Evolutionary conservation across 2,888 invertebrate genomes (phyloP).

Genomic region (Sminthurides aquaticus): DNA sequence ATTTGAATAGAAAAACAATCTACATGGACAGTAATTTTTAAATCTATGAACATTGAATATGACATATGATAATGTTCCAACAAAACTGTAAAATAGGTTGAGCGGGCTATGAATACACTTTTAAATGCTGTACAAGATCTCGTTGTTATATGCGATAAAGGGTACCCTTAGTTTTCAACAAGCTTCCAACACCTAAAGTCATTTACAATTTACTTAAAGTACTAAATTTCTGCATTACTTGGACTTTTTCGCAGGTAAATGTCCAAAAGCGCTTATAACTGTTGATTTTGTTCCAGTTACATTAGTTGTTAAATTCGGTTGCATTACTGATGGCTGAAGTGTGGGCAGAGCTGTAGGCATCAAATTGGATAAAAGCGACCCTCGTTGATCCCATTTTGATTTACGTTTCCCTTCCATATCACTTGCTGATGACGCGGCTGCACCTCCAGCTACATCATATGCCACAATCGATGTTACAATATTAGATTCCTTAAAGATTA

Average conservation of each 20-base stretch:
- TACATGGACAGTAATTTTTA: no score
- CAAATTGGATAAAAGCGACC: conserved; percentile 24
- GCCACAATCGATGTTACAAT: neutral
- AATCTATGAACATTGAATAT: no score
- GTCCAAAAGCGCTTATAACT: conserved; percentile 86
- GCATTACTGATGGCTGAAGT: conserved; percentile 26
- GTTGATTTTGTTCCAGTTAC: conserved; percentile 85
- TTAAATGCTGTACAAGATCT: no score
- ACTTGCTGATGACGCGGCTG: neutral
- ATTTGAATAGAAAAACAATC: no score
- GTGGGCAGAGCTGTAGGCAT: conserved; percentile 14
- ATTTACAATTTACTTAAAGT: no score
- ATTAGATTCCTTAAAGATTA: neutral
- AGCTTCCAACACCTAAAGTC: no score
- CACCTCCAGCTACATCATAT: conserved; percentile 1
- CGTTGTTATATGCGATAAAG: no score
- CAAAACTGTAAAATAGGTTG: no score
- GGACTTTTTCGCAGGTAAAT: conserved; percentile 66
- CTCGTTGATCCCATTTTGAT: conserved; percentile 87
- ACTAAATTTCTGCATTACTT: no score
- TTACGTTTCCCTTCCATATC: conserved; percentile 53
- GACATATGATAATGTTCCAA: no score
- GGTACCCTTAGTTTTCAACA: no score
- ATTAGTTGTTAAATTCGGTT: conserved; percentile 63
- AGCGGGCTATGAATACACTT: no score